Conservation (phyloP, 2,888 invertebrate species). For the Lathronympha strigana region DNA sequence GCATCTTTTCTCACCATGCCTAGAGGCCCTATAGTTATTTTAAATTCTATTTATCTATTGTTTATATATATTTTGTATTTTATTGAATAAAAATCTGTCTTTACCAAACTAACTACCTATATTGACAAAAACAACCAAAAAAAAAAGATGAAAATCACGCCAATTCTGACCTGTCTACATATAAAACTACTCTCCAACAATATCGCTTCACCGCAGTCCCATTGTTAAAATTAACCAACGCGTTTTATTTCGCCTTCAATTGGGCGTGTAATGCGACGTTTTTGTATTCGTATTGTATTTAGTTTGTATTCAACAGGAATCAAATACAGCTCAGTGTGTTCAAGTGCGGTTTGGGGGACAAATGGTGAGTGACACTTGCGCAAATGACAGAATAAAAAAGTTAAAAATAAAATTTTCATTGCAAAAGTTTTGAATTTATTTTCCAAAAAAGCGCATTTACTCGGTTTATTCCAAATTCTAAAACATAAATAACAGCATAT, state of each 20-base stretch:
- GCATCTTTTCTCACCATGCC: too few species aligned
- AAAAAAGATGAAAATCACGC: background rate
- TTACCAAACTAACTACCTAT: too few species aligned
- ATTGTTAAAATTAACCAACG: slow-evolving; percentile 63
- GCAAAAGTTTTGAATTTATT: too few species aligned
- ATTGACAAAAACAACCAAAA: too few species aligned
- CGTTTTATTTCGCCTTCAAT: slow-evolving; percentile 57
- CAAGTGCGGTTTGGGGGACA: slow-evolving; percentile 16
- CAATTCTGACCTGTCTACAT: slow-evolving; percentile 13
- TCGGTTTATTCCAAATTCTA: too few species aligned
- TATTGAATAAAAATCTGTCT: too few species aligned
- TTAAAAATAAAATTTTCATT: background rate
- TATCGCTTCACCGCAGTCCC: slow-evolving; percentile 25
- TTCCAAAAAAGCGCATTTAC: too few species aligned
- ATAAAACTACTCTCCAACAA: slow-evolving; percentile 37
- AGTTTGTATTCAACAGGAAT: slow-evolving; percentile 37
- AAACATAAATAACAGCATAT: too few species aligned
- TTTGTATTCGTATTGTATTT: slow-evolving; percentile 31
- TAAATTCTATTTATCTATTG: too few species aligned
- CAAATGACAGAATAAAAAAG: slow-evolving; percentile 3
- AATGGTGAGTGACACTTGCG: slow-evolving; percentile 16
- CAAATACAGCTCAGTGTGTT: slow-evolving; percentile 37
- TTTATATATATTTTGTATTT: too few species aligned
- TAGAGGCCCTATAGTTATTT: too few species aligned
- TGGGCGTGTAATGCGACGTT: slow-evolving; percentile 53